phyloP scores from a whole-genome alignment of 2,113 vertebrate genomes.

The Cettia cetti region DNA sequence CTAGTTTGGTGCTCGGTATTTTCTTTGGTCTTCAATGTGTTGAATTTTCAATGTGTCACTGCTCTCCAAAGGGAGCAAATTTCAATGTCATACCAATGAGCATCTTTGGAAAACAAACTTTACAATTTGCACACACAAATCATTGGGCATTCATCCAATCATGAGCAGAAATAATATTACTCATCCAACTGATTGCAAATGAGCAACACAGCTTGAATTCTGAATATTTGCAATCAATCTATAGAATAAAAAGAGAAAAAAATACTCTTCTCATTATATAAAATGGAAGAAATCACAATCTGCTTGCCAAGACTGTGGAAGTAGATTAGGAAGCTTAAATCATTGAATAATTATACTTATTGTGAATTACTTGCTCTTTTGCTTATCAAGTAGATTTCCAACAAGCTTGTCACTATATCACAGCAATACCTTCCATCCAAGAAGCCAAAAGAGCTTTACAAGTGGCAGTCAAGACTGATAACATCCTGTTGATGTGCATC shows the following conservation, averaged over 20 bases:
- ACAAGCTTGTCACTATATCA: not conserved
- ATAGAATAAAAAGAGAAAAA: slow-evolving; percentile 46
- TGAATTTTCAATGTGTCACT: not conserved
- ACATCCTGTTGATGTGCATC: slow-evolving; percentile 21
- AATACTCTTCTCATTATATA: slow-evolving; percentile 41
- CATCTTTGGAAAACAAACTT: slow-evolving; percentile 53
- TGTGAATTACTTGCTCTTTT: slow-evolving; percentile 57
- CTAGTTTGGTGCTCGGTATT: not conserved
- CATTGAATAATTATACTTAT: slow-evolving; percentile 64
- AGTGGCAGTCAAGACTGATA: slow-evolving; percentile 29
- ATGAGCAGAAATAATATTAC: slow-evolving; percentile 56
- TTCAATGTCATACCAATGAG: slow-evolving; percentile 50
- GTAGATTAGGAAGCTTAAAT: slow-evolving; percentile 59
- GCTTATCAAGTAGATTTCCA: slow-evolving; percentile 54
- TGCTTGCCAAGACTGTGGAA: slow-evolving; percentile 57
- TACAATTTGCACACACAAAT: slow-evolving; percentile 51
- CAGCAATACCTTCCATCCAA: slow-evolving; percentile 36
- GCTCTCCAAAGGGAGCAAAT: slow-evolving; percentile 1
- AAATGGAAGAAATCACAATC: slow-evolving; percentile 56
- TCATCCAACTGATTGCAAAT: slow-evolving; percentile 62
- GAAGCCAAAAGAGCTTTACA: slow-evolving; percentile 22
- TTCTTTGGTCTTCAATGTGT: not conserved
- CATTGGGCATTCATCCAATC: slow-evolving; percentile 59
- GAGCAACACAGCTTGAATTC: slow-evolving; percentile 63
- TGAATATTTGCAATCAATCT: slow-evolving; percentile 66